phyloP scores from a whole-genome alignment of 2,113 vertebrate genomes.

The Myrmecophaga tridactyla region DNA sequence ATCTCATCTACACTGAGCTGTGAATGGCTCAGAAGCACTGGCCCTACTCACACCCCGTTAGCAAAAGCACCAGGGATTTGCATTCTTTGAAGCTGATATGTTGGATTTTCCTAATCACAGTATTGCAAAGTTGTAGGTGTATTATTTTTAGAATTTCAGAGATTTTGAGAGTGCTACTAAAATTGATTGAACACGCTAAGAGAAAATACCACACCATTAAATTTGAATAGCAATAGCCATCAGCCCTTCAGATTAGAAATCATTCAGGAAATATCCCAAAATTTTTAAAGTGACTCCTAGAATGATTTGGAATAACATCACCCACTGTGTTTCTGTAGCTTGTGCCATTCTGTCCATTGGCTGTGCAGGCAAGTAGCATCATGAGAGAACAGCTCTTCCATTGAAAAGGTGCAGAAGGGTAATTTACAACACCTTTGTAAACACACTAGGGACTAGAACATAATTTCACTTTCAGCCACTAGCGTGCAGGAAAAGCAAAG shows the following conservation, averaged over 20 bases:
- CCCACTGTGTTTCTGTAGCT: background rate
- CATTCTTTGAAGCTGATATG: background rate
- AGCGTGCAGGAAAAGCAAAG: constrained; percentile 41
- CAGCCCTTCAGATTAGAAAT: background rate
- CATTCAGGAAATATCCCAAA: background rate
- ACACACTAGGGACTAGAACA: constrained; percentile 16
- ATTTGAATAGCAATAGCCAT: background rate
- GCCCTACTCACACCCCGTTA: background rate
- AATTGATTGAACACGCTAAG: background rate
- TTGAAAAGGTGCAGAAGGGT: background rate
- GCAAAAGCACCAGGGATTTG: background rate
- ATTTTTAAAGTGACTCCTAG: background rate
- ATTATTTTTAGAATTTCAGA: constrained; percentile 22
- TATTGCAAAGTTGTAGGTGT: background rate
- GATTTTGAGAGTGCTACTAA: background rate
- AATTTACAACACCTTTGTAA: constrained; percentile 42
- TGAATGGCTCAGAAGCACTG: background rate
- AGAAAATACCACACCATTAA: background rate
- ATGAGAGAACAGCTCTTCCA: background rate
- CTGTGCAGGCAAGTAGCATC: background rate
- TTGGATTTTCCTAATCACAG: background rate
- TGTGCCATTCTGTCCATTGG: background rate
- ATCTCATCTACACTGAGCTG: background rate
- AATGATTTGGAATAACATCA: background rate
- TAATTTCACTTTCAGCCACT: constrained; percentile 54